Evolutionary conservation across 2,113 vertebrate genomes (phyloP), one percentile per base, ranked within the genome.

Genomic region (Dunckerocampus dactyliophorus): DNA sequence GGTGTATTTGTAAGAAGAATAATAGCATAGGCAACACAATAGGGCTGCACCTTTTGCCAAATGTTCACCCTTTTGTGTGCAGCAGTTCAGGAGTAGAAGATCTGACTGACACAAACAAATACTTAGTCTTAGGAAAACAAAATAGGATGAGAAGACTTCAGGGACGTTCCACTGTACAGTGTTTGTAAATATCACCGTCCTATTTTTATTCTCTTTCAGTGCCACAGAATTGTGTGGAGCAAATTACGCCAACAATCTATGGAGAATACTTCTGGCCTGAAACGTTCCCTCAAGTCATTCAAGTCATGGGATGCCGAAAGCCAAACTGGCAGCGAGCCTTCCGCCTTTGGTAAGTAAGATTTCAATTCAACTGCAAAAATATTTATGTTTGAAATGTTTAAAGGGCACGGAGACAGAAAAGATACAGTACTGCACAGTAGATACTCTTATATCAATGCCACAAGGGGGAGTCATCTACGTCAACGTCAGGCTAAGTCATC

Each of bases 341-440:
- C 68, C 79, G 90, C 63, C 67, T 82, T 34, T 91, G 90, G 90
- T 91, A 82, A 83, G 81, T 28, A 0, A 16, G 22, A 51, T 34
- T 45, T 49, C 12, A 42, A 22, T n/a, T 15, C 1, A 22, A 58
- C 28, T 20, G 13, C 4, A n/a, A 11, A 54, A 34, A 54, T 11
- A 54, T 19, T 34, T 15, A n/a, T 14, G 12, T 43, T 43, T 43
- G 39, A 14, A 43, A 43, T 43, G 39, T 43, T 12, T 8, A 11
- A 39, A 39, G 10, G 8, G 10, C 34, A 37, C 3, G 34, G 34
- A 37, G 34, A 37, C 34, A n/a, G n/a, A n/a, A n/a, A n/a, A n/a
- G n/a, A n/a, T n/a, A n/a, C n/a, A n/a, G n/a, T n/a, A n/a, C n/a
- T n/a, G n/a, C n/a, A n/a, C n/a, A n/a, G n/a, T n/a, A n/a, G n/a